Evolutionary conservation across 1,140 invertebrate genomes (phyloP), one percentile per base, ranked within the genome.

Genomic region (Bathynomus jamesi): DNA sequence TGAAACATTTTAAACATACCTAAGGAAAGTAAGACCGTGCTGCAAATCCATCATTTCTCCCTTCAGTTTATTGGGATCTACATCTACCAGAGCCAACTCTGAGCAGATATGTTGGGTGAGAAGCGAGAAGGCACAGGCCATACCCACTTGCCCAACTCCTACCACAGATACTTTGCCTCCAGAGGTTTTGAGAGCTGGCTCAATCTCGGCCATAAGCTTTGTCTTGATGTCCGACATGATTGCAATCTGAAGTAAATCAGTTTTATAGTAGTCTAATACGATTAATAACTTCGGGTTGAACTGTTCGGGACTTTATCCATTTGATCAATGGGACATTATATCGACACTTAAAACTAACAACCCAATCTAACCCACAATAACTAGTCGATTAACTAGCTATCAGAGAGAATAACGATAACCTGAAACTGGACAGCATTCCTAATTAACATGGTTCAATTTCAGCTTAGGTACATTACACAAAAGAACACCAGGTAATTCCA

Each of bases 31-130:
- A 28, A 91, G 89, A 10, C 93, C 93, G 79, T 96, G 94, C 80
- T 93, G 91, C 28, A 94, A 81, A 81, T 94, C 92, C 87, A 94
- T 85, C 86, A 94, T 87, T 83, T 96, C 94, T 8, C 93, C 94
- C 78, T 89, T 88, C 32, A 95, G 80, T 82, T 95, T 95, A 78
- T 95, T 90, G 17, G 83, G 83, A 8, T 80, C 78, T 10, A 90
- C 86, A 83, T 96, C 94, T 17, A 94, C 87, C 53, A 96, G 83
- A 13, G 87, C 90, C 13, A 96, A 81, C 76, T 95, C 91, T 80
- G 87, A 90, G 11, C 91, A 90, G 28, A 95, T 87, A 70, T 88
- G 83, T 90, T 93, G 90, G 8, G 91, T 90, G 53, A 95, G 84
- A 80, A 95, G 89, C 61, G 89, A 90, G 83, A 94, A 94, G 28